Conservation (phyloP, 2,888 invertebrate genomes). For the Dicranocentrus wangi region DNA sequence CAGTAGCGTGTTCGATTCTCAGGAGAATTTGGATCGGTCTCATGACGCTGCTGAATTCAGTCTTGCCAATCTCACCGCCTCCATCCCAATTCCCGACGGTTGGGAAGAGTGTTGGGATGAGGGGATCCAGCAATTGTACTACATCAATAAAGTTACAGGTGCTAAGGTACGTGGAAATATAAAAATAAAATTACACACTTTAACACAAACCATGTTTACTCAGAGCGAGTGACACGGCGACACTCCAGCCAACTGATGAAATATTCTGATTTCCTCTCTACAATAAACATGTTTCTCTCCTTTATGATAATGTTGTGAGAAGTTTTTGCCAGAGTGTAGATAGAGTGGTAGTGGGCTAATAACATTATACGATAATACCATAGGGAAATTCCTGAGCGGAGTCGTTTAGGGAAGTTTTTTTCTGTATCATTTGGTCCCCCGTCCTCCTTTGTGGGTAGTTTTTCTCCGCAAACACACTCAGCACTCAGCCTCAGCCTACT, state of each 20-base stretch:
- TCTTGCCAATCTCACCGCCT: slow-evolving; percentile 50
- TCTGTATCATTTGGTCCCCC: background rate
- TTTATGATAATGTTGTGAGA: background rate
- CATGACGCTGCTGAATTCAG: slow-evolving; percentile 41
- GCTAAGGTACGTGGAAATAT: slow-evolving; percentile 75
- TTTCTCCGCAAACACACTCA: background rate
- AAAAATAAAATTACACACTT: background rate
- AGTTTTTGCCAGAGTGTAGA: too few relatives aligned
- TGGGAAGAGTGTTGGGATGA: slow-evolving; percentile 76
- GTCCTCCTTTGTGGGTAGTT: slow-evolving; percentile 5
- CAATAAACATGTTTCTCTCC: background rate
- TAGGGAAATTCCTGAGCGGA: slow-evolving; percentile 8
- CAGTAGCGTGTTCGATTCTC: slow-evolving; percentile 61
- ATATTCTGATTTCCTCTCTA: slow-evolving; percentile 21
- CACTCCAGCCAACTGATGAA: slow-evolving; percentile 14
- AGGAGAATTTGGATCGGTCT: slow-evolving; percentile 59
- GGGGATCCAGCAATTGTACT: slow-evolving; percentile 76
- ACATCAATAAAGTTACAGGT: slow-evolving; percentile 76
- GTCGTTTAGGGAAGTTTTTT: slow-evolving; percentile 8
- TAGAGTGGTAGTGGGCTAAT: background rate
- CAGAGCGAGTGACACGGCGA: background rate
- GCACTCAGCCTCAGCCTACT: too few relatives aligned
- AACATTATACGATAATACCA: slow-evolving; percentile 8
- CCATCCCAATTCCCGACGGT: slow-evolving; percentile 75
- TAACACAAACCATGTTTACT: background rate